Base-by-base conservation (phyloP, 2,797 vertebrate genomes). In the Phalanger gymnotis region DNA sequence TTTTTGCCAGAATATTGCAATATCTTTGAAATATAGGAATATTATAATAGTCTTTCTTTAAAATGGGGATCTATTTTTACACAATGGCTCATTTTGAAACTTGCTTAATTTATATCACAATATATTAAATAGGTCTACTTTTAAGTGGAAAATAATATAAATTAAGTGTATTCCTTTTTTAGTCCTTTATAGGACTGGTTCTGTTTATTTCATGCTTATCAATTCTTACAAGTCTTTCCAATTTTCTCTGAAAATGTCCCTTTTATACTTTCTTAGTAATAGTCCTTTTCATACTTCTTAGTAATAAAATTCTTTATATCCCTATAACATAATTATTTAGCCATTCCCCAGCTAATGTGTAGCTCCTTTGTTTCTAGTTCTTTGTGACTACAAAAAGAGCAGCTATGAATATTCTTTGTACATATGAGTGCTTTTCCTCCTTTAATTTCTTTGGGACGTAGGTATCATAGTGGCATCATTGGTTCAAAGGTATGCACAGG, bases 1-100 rank as follows among this genome's bases (percentile, higher is more conserved):
- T n/a, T n/a, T 92, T 56, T 57, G 53, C 66, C 90, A 96, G 91
- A 54, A 95, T 87, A 94, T 89, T 95, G 56, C 94, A 90, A 95
- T 53, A 95, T 73, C 66, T 87, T 91, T 94, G 94, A 94, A 97
- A 95, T 30, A 92, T 53, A 81, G 95, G n/a, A 51, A 94, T 94
- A 95, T 93, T 91, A 95, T n/a, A 94, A 92, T 94, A 94, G 95
- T 95, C 56, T 92, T 53, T n/a, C 95, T 95, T 95, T 90, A n/a
- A 93, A 93, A 66, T 13, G 31, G 58, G 90, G 66, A 61, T 90
- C n/a, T n/a, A 40, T 73, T 73, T 73, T 40, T 73, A 5, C 94
- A 54, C 11, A 58, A 25, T 91, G n/a, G 34, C 5, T 40, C 66
- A 40, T 73, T 73, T 73, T 73, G n/a, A 40, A 73, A 73, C n/a